Evolutionary conservation across 2,888 invertebrate genomes (phyloP), one percentile per base, ranked within the genome.

Genomic region (Orthosia gracilis): DNA sequence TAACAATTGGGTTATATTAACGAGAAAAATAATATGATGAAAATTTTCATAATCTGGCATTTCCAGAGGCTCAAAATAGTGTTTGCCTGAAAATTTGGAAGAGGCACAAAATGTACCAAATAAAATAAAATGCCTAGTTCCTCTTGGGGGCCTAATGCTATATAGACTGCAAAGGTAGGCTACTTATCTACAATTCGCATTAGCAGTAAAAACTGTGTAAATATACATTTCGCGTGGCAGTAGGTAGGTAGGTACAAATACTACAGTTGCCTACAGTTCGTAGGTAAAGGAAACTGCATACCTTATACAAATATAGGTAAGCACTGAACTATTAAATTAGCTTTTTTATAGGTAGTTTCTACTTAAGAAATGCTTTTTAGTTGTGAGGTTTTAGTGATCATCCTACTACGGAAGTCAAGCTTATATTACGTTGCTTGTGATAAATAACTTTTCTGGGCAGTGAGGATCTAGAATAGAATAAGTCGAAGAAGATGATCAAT

Each of bases 221-320:
- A 31, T 55, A 66, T 52, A 50, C 58, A 75, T 45, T 75, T 79
- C 79, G 79, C 79, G 66, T 63, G 45, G 79, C 79, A 70, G 31
- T 18, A n/a, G n/a, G n/a, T n/a, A n/a, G n/a, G n/a, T n/a, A n/a
- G n/a, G n/a, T n/a, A n/a, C n/a, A n/a, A n/a, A n/a, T n/a, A n/a
- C n/a, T n/a, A n/a, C n/a, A n/a, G n/a, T n/a, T n/a, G n/a, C n/a
- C n/a, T n/a, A n/a, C n/a, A n/a, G n/a, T n/a, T n/a, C n/a, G 49
- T 50, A 55, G 17, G 50, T 66, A 58, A 47, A 62, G 31, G 40
- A 13, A 26, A 47, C n/a, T 66, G 45, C 64, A 55, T 54, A 73
- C 47, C 54, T 50, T 49, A 12, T 17, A 40, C 26, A 65, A 78
- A 66, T 63, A 54, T n/a, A 57, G 26, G 31, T 7, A 31, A 31